Evolutionary conservation across 1,140 invertebrate genomes (phyloP), one percentile per base, ranked within the genome.

Genomic region (Drosophila pallidifrons): DNA sequence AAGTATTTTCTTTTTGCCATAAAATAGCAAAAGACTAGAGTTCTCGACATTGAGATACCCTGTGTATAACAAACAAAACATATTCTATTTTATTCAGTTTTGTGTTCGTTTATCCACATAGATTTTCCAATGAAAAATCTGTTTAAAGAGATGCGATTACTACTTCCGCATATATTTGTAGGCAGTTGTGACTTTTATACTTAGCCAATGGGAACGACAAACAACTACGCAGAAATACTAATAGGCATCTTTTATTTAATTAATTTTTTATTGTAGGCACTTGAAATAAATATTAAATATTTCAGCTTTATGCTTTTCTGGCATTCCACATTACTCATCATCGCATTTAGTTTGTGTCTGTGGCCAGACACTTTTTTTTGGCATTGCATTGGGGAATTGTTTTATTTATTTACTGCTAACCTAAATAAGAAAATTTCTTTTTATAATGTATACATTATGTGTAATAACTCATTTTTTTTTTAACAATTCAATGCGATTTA

Each of bases 261-360:
- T 41, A 55, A 38, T 51, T 64, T 70, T 45, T 61, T 58, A 61
- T 69, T 13, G 51, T 5, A 38, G 8, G 16, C 59, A 73, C 60
- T 63, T 63, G 55, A 46, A 83, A 54, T 75, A 25, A 25, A 25
- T 25, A 25, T 81, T 77, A 75, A 10, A 71, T 81, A 71, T 55
- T 77, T 85, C 43, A 51, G 51, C 61, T 75, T 75, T 72, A 72
- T 82, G 57, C 74, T 55, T 77, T 47, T 81, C 63, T 77, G 71
- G 55, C 64, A 55, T 68, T 68, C 35, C 35, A 11, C 46, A 32
- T 16, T 38, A 28, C 15, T 30, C 25, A 52, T 30, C 49, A 4
- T 11, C 49, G 47, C 47, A 35, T 59, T 71, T 13, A 55, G 55
- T 75, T 52, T 61, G 25, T 64, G 41, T 49, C 15, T 52, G 20